Evolutionary conservation across 1,140 invertebrate species (phyloP).

Genomic region (Trichoplusia ni): DNA sequence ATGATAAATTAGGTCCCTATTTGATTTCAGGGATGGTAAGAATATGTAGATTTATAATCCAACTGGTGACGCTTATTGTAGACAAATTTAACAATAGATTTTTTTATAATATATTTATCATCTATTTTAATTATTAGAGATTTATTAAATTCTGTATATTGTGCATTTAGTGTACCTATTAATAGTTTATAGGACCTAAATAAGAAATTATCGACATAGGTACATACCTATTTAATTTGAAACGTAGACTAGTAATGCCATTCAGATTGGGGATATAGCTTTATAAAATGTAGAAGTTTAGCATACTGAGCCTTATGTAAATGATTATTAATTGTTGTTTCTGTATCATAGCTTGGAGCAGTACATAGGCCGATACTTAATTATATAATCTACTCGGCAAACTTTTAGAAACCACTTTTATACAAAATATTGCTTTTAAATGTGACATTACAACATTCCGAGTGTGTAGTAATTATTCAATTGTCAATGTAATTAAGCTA

Average conservation of each 20-base stretch:
- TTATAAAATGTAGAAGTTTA: slow-evolving; percentile 77
- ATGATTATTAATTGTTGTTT: slow-evolving; percentile 43
- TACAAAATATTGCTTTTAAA: slow-evolving; percentile 31
- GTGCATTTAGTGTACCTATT: slow-evolving; percentile 67
- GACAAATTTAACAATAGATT: slow-evolving; percentile 70
- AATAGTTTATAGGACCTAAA: slow-evolving; percentile 39
- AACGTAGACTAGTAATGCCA: slow-evolving; percentile 59
- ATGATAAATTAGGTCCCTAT: slow-evolving; percentile 64
- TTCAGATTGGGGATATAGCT: slow-evolving; percentile 80
- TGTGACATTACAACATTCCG: slow-evolving; percentile 34
- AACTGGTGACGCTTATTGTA: slow-evolving; percentile 78
- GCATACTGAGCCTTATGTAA: slow-evolving; percentile 54
- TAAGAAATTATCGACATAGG: slow-evolving; percentile 27
- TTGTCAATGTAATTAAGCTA: slow-evolving; percentile 23
- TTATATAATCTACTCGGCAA: slow-evolving; percentile 1
- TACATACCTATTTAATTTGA: slow-evolving; percentile 19
- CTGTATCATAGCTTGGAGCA: slow-evolving; percentile 43
- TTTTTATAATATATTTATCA: slow-evolving; percentile 75
- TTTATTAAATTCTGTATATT: slow-evolving; percentile 67
- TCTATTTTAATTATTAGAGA: slow-evolving; percentile 60
- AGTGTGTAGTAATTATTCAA: slow-evolving; percentile 27
- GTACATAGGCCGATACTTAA: slow-evolving; percentile 24
- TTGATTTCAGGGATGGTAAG: slow-evolving; percentile 66
- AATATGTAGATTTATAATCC: slow-evolving; percentile 63
- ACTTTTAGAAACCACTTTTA: slow-evolving; percentile 18